Conservation (phyloP, 2,888 invertebrate genomes). For the Rhamnusium bicolor region DNA sequence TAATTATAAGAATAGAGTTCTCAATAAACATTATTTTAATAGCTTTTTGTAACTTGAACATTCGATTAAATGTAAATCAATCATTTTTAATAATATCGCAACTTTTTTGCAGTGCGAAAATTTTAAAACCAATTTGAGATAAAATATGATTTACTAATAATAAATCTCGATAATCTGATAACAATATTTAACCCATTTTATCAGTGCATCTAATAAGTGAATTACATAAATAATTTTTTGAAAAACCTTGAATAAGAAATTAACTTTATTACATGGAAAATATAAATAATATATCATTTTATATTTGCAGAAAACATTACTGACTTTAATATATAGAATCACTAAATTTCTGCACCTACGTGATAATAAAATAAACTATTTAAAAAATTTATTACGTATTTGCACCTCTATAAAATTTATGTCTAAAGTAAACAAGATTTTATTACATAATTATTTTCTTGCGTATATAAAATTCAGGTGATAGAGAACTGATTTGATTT, state of each 20-base stretch:
- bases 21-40: neutral
- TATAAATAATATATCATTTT: neutral
- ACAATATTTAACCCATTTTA: neutral
- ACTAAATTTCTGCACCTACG: neutral
- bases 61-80: too few species aligned
- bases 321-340: neutral
- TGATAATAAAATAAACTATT: neutral
- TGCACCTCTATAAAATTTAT: neutral
- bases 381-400: neutral
- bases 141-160: neutral
- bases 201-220: neutral
- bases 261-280: conserved; percentile 4
- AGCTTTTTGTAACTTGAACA: neutral
- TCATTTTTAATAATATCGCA: too few species aligned
- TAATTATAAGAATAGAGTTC: neutral
- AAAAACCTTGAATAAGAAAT: neutral
- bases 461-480: too few species aligned
- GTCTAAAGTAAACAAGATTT: neutral
- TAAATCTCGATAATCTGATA: neutral
- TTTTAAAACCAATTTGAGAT: too few species aligned
- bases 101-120: neutral
- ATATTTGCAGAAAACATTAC: neutral
- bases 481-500: too few species aligned
- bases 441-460: too few species aligned
- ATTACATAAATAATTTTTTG: neutral